Base-by-base conservation (phyloP, 2,113 vertebrate genomes). In the Ctenomys sociabilis region DNA sequence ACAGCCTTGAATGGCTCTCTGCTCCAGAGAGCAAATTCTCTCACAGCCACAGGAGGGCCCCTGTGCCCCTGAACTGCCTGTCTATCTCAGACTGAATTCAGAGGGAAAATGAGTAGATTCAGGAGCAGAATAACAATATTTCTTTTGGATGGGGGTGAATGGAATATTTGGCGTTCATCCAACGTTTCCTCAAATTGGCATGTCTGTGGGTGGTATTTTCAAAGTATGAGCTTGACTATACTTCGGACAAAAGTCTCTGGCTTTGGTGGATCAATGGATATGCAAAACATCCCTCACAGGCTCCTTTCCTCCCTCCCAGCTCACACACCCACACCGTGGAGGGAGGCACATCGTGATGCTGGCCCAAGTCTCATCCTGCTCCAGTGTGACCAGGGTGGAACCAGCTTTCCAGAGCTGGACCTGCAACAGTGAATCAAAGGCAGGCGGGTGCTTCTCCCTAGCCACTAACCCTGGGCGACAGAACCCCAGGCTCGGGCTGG, bases 21-120 rank as follows among this genome's bases (percentile, higher is more conserved):
- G 89, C 94, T 97, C 54, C 49, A 40, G 93, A 91, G 95, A 97
- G 81, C 93, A 96, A 64, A 90, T 93, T 93, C 90, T 37, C 0
- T 82, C 81, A 97, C 95, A 85, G 95, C 97, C 97, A 97, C 97
- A 97, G 97, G 97, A 92, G 97, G 97, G 97, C 97, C 92, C 92
- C 93, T 93, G 92, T 63, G 89, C 86, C 93, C 82, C 87, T 77
- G 68, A 93, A 95, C 80, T 78, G 92, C 64, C 61, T 22, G 24
- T 35, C 49, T 82, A 45, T 66, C 45, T 86, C 88, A 91, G 94
- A 61, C 77, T 30, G 49, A 85, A 96, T 93, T 96, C 81, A 96
- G 91, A 93, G 75, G 77, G 64, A 87, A 95, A 95, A 92, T 0
- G n/a, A 95, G 80, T 81, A 68, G 90, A 91, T 61, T 87, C 37